phyloP scores from a whole-genome alignment of 2,113 vertebrate species.

The Anguilla japonica region DNA sequence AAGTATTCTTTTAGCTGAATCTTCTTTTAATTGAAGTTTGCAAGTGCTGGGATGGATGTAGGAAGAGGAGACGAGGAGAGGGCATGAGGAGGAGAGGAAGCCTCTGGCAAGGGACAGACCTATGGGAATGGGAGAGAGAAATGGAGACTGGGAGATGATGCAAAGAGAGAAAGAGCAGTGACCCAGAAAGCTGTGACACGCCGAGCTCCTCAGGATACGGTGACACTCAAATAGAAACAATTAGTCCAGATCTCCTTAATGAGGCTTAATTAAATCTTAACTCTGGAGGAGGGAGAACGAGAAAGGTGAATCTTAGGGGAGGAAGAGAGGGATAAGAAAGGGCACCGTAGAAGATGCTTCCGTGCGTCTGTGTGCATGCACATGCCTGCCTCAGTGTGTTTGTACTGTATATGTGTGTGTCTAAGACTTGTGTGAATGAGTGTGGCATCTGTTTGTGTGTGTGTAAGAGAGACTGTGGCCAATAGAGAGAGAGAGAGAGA shows the following conservation, averaged over 20 bases:
- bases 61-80: not conserved
- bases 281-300: conserved; percentile 51
- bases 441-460: too few species aligned
- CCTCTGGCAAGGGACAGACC: not conserved
- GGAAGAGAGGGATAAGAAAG: conserved; percentile 48
- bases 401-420: too few species aligned
- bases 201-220: conserved; percentile 17
- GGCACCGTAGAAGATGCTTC: conserved; percentile 35
- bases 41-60: too few species aligned
- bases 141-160: too few species aligned
- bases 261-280: conserved; percentile 71
- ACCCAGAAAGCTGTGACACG: conserved; percentile 68
- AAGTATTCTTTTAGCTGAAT: too few species aligned
- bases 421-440: too few species aligned
- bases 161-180: conserved; percentile 37
- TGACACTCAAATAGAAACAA: conserved; percentile 77
- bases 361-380: conserved; percentile 35
- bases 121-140: conserved; percentile 38
- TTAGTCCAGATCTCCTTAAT: conserved; percentile 78
- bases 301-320: conserved; percentile 53
- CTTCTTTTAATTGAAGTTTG: too few species aligned
- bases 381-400: too few species aligned
- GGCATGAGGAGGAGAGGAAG: not conserved
- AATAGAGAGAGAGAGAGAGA: not conserved
- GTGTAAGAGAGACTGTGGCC: too few species aligned